These are phyloP conservation scores for Craterocephalus amniculus DNA, from an alignment of 2,797 vertebrate genomes.

Conservation along the genomic window DNA sequence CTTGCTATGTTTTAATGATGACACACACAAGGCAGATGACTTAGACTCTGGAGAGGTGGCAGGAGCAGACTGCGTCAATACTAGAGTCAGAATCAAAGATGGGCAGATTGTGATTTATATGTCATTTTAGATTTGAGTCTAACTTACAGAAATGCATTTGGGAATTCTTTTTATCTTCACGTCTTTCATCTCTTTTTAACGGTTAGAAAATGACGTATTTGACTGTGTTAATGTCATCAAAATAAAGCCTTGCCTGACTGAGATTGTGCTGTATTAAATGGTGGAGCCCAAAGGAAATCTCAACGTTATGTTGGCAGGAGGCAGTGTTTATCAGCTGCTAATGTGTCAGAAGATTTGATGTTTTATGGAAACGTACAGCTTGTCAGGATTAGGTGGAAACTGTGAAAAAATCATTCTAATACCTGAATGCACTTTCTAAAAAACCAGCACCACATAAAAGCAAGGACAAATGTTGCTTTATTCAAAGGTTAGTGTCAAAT, in stretches of 20 bases:
- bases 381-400: conserved; percentile 41
- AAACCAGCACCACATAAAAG: neutral
- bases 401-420: conserved; percentile 23
- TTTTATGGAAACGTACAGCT: conserved; percentile 54
- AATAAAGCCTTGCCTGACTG: conserved; percentile 59
- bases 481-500: conserved; percentile 15
- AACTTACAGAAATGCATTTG: conserved; percentile 65
- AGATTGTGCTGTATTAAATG: conserved; percentile 51
- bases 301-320: conserved; percentile 56
- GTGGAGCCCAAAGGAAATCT: conserved; percentile 64
- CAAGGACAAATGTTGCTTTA: conserved; percentile 1
- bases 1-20: conserved; percentile 75
- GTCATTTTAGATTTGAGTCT: conserved; percentile 72
- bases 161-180: conserved; percentile 63
- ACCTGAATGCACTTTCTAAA: conserved; percentile 16
- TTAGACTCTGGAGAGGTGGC: conserved; percentile 60
- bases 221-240: conserved; percentile 61
- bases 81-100: conserved; percentile 70
- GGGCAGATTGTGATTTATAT: conserved; percentile 74
- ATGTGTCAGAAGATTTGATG: conserved; percentile 63
- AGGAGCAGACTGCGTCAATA: conserved; percentile 69
- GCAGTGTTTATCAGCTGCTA: conserved; percentile 57
- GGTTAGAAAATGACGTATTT: conserved; percentile 60
- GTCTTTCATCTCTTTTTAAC: conserved; percentile 68
- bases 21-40: conserved; percentile 69